phyloP scores from a whole-genome alignment of 1,140 invertebrate genomes.

The Grapholita molesta region DNA sequence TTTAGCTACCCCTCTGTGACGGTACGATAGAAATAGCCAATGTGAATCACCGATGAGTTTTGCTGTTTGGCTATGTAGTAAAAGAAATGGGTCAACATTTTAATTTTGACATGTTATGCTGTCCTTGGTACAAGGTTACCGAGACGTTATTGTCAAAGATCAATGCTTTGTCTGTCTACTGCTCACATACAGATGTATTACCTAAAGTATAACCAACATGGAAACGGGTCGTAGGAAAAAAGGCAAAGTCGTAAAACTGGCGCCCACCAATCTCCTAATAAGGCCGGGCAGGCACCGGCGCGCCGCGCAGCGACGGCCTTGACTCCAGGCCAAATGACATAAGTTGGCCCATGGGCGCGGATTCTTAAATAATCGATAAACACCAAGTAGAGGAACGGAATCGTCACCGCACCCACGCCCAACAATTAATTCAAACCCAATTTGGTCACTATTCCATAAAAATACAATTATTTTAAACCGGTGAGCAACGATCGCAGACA shows the following conservation, averaged over 20 bases:
- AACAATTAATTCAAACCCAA: conserved; percentile 47
- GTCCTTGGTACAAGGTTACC: conserved; percentile 37
- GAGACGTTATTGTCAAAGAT: conserved; percentile 33
- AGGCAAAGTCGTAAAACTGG: conserved; percentile 75
- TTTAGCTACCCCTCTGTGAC: conserved; percentile 27
- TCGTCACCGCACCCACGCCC: conserved; percentile 54
- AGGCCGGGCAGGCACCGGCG: conserved; percentile 67
- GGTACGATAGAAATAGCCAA: conserved; percentile 1
- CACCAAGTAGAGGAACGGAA: conserved; percentile 58
- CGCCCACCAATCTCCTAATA: conserved; percentile 76
- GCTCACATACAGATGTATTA: conserved; percentile 51
- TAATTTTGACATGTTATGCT: conserved; percentile 23
- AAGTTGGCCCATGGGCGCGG: conserved; percentile 73
- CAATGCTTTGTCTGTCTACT: conserved; percentile 38
- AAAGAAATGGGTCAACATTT: background rate
- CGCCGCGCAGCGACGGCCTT: conserved; percentile 65
- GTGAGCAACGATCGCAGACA: background rate
- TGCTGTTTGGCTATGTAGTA: background rate
- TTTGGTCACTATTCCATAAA: conserved; percentile 54
- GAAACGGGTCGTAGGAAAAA: conserved; percentile 68
- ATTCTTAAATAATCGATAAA: conserved; percentile 73
- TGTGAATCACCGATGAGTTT: background rate
- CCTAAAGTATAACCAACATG: conserved; percentile 56
- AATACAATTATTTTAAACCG: conserved; percentile 19
- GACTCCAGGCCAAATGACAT: conserved; percentile 75